Percentiles rank a stretch among this genome's conserved stretches.
Evolutionary conservation across 2,888 invertebrate species (phyloP).

Genomic region (Entomobrya multifasciata): DNA sequence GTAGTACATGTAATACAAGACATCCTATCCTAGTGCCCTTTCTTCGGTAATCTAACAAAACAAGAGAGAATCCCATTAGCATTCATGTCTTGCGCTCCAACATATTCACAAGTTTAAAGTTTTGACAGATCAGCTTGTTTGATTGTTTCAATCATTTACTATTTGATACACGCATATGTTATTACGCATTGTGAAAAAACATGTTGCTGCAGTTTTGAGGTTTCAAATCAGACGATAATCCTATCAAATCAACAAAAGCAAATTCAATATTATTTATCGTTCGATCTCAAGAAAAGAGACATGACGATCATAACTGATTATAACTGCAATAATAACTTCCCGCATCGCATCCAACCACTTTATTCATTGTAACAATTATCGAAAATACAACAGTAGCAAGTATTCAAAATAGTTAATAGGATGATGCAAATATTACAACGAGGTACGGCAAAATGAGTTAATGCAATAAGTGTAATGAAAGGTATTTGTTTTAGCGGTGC

Average conservation of each 20-base stretch:
- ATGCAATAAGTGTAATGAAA: neutral
- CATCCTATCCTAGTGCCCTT: too few relatives aligned
- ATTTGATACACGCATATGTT: neutral
- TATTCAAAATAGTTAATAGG: slow-evolving; percentile 39
- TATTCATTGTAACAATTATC: slow-evolving; percentile 35
- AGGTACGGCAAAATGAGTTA: neutral
- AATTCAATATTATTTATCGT: slow-evolving; percentile 50
- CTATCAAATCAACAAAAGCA: slow-evolving; percentile 31
- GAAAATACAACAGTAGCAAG: too few relatives aligned
- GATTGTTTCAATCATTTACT: slow-evolving; percentile 64
- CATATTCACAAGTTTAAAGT: slow-evolving; percentile 71
- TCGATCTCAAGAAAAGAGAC: slow-evolving; percentile 16
- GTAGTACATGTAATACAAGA: too few relatives aligned
- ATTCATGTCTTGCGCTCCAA: slow-evolving; percentile 58
- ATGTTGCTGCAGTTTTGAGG: slow-evolving; percentile 7
- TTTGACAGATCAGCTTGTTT: slow-evolving; percentile 71
- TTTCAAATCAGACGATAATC: slow-evolving; percentile 35
- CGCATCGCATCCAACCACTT: slow-evolving; percentile 37
- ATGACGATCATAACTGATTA: slow-evolving; percentile 28
- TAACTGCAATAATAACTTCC: slow-evolving; percentile 69
- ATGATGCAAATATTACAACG: neutral
- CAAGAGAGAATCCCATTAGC: slow-evolving; percentile 44
- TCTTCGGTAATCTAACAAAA: slow-evolving; percentile 9
- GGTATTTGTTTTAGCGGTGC: slow-evolving; percentile 9
- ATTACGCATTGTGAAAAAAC: neutral